Conservation (phyloP, 2,113 vertebrate genomes). For the Phalacrocorax brasilianus region DNA sequence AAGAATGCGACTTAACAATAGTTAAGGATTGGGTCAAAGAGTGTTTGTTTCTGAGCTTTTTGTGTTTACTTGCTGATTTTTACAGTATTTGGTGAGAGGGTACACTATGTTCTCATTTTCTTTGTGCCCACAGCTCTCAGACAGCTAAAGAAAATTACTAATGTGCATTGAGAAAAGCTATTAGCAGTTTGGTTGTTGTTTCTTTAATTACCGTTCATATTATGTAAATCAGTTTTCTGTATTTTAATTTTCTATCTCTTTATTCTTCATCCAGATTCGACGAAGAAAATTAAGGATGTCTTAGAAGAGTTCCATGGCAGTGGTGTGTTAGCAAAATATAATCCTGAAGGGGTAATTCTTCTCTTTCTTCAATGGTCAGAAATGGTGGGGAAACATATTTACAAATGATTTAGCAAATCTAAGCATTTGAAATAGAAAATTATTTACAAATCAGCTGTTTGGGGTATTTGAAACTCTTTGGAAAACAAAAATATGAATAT, state of each 20-base stretch:
- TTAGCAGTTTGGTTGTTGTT: not conserved
- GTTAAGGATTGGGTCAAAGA: not conserved
- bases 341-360: constrained; percentile 89
- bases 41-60: not conserved
- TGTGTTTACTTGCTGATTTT: not conserved
- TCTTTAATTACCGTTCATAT: not conserved
- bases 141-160: not conserved
- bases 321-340: constrained; percentile 92
- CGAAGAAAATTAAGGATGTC: constrained; percentile 95
- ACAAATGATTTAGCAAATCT: not conserved
- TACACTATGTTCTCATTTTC: not conserved
- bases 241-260: constrained; percentile 50
- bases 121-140: not conserved
- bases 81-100: not conserved
- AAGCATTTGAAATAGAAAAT: not conserved
- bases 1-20: not conserved
- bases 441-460: not conserved
- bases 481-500: not conserved
- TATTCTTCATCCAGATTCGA: constrained; percentile 81
- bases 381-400: not conserved
- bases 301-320: constrained; percentile 94
- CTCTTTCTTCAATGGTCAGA: constrained; percentile 9
- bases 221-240: not conserved
- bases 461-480: not conserved
- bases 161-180: not conserved